Conservation (phyloP, 2,113 vertebrate species). For the Pholis gunnellus region DNA sequence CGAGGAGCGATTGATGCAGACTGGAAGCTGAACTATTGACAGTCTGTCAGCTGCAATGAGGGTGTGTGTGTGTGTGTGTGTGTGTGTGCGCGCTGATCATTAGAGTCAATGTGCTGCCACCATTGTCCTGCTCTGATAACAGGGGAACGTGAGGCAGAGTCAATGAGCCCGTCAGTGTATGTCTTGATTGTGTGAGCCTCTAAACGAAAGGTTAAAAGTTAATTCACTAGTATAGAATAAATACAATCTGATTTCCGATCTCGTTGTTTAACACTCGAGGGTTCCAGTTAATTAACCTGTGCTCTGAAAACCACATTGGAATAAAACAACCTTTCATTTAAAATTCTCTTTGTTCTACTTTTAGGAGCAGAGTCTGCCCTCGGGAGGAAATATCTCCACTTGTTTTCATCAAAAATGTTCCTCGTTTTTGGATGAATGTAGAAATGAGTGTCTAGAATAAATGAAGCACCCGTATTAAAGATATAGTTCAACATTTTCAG, state of each 20-base stretch:
- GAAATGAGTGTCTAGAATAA: not conserved
- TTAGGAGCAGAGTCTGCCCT: too few relatives aligned
- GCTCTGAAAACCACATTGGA: not conserved
- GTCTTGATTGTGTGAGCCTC: not conserved
- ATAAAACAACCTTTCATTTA: not conserved
- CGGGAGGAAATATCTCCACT: not conserved
- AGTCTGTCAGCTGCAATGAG: conserved; percentile 6
- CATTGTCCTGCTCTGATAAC: conserved; percentile 22
- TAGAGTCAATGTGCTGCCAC: conserved; percentile 2
- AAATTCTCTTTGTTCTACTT: not conserved
- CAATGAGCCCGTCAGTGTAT: conserved; percentile 15
- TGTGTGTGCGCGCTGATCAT: conserved; percentile 24
- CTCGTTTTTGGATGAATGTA: not conserved
- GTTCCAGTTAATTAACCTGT: not conserved
- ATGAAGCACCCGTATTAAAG: not conserved
- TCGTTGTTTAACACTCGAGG: not conserved
- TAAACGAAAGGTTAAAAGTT: conserved; percentile 19
- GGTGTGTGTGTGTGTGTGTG: conserved; percentile 28
- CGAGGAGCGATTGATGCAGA: conserved; percentile 5
- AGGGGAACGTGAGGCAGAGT: conserved; percentile 8
- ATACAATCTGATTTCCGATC: not conserved
- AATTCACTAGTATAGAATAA: not conserved
- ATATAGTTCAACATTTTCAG: not conserved
- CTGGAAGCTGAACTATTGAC: conserved; percentile 1
- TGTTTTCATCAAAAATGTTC: not conserved